These are phyloP conservation scores for Mesembrinibis cayennensis DNA, from an alignment of 2,113 vertebrate genomes.

Conservation along the genomic window DNA sequence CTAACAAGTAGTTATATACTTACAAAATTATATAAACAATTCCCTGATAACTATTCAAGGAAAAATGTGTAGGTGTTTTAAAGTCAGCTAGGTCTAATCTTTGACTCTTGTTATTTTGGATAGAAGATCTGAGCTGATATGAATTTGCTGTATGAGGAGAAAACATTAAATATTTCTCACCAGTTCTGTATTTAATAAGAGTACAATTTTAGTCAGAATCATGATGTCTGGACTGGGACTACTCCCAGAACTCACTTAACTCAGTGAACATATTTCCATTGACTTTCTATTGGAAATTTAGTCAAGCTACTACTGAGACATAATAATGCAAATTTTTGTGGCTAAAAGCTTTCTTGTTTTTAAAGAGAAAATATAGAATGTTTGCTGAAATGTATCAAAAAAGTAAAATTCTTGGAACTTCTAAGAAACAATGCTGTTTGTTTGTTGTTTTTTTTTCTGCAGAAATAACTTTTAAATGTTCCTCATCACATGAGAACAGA, in stretches of 20 bases:
- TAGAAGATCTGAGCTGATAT: background rate
- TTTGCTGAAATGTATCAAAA: background rate
- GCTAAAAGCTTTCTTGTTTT: background rate
- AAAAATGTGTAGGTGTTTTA: background rate
- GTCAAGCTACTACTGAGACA: background rate
- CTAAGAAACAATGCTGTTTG: background rate
- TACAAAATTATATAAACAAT: background rate
- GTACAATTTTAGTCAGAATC: background rate
- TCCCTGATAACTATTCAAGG: background rate
- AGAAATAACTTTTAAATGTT: background rate
- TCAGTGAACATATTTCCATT: background rate
- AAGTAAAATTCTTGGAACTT: background rate
- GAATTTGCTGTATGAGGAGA: background rate
- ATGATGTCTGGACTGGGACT: background rate
- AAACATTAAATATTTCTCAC: background rate
- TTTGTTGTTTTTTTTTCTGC: background rate
- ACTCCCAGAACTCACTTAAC: background rate
- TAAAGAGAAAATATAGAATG: background rate
- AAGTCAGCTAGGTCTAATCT: background rate
- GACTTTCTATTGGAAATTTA: background rate
- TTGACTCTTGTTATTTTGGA: background rate
- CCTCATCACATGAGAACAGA: background rate
- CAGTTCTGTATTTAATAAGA: background rate
- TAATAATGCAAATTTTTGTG: background rate
- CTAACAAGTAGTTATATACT: background rate